Evolutionary conservation across 2,797 vertebrate species (phyloP), one percentile per base, ranked within the genome.

Genomic region (Luscinia luscinia): DNA sequence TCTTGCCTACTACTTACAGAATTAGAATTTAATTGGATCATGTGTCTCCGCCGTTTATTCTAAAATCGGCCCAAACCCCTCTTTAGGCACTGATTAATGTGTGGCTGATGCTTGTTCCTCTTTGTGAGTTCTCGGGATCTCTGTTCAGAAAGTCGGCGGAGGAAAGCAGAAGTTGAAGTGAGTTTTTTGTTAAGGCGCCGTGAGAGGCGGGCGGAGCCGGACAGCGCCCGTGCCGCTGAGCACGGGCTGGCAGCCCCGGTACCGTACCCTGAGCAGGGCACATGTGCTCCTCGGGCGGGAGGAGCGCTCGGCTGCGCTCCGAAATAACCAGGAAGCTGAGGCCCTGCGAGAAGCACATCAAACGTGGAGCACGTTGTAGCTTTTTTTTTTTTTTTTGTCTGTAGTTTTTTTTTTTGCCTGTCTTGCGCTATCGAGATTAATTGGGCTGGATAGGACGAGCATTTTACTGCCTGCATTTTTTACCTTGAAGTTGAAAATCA

Each of bases 11-110:
- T 91, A 77, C 92, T 97, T 97, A 96, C 81, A 95, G 95, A 94
- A 95, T 96, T 96, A 90, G 90, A 84, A 40, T 91, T 95, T 97
- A 97, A 97, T 95, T 97, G 94, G 96, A 94, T 97, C 90, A 89
- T 85, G 80, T 51, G 81, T 94, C 92, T 59, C 76, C 51, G 51
- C 73, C 87, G 84, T 95, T 94, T 92, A 78, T 92, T 96, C 87
- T 96, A 94, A 95, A 91, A 91, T 87, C 54, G 72, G 94, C 91
- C 91, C 85, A 70, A 74, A 43, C 86, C 43, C 69, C 30, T 88
- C 70, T 95, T 90, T 49, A 79, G 68, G 52, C 48, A 6, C 51
- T 61, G 82, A 62, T 83, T 88, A 91, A 61, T 38, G 36, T 7
- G 51, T 32, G 90, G 54, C 54, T 70, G 67, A 10, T 74, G n/a